These are phyloP conservation scores for Catocala sponsa DNA, from an alignment of 2,888 invertebrate species.

Conservation along the genomic window DNA sequence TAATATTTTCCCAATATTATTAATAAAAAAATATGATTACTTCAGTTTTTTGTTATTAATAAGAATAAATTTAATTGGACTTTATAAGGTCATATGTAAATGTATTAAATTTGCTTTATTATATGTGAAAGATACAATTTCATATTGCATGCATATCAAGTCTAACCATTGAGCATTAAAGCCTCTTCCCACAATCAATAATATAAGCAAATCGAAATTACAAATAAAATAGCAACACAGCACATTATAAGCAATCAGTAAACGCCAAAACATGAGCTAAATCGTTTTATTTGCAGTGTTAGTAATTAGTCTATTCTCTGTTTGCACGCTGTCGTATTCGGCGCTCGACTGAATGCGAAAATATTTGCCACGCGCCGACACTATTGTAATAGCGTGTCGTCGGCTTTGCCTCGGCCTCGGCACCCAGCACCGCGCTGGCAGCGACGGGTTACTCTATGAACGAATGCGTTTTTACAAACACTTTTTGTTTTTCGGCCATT, in stretches of 20 bases:
- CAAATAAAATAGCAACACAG: not conserved
- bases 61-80: too few relatives aligned
- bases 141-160: too few relatives aligned
- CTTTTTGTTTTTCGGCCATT: constrained; percentile 26
- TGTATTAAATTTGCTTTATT: too few relatives aligned
- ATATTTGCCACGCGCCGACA: constrained; percentile 41
- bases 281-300: constrained; percentile 25
- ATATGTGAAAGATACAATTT: too few relatives aligned
- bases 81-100: too few relatives aligned
- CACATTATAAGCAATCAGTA: not conserved
- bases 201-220: constrained; percentile 3
- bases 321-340: constrained; percentile 30
- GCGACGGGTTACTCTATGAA: constrained; percentile 16
- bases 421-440: constrained; percentile 5
- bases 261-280: constrained; percentile 10
- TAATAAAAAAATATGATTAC: too few relatives aligned
- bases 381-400: constrained; percentile 34
- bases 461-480: constrained; percentile 46
- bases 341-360: constrained; percentile 49
- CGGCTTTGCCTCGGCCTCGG: not conserved
- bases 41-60: too few relatives aligned
- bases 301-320: constrained; percentile 32
- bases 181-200: not conserved
- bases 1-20: too few relatives aligned
- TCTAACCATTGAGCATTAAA: too few relatives aligned